A percentile compares a stretch with the other conserved stretches of the same genome.
Evolutionary conservation across 2,888 invertebrate genomes (phyloP).

Genomic region (Napeogenes inachia): DNA sequence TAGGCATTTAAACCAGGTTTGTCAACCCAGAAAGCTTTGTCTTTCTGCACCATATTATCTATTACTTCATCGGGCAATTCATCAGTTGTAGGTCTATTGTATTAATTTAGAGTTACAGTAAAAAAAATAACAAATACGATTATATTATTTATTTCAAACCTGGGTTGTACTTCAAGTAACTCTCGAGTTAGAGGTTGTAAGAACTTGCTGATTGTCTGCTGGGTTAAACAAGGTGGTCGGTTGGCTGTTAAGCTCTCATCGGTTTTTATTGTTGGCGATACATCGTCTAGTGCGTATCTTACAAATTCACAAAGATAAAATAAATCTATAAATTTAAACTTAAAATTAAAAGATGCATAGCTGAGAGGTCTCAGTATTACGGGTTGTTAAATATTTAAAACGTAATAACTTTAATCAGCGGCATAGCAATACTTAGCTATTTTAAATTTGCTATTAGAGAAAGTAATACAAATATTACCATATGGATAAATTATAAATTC

Average conservation of each 20-base stretch:
- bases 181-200: constrained; percentile 64
- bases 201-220: constrained; percentile 62
- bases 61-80: constrained; percentile 68
- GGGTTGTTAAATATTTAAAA: too few species aligned
- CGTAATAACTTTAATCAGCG: too few species aligned
- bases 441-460: too few species aligned
- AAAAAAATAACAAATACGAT: background rate
- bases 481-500: too few species aligned
- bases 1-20: constrained; percentile 75
- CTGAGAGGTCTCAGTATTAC: too few species aligned
- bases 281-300: constrained; percentile 50
- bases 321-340: background rate
- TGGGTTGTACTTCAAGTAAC: constrained; percentile 53
- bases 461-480: too few species aligned
- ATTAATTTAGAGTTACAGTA: constrained; percentile 21
- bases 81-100: constrained; percentile 52
- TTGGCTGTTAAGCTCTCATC: constrained; percentile 63
- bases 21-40: constrained; percentile 76
- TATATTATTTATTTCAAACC: constrained; percentile 34
- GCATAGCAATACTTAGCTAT: too few species aligned
- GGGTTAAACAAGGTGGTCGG: constrained; percentile 66
- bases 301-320: constrained; percentile 6
- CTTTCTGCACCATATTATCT: constrained; percentile 65
- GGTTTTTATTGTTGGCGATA: constrained; percentile 47
- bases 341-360: too few species aligned